Evolutionary conservation across 37 sponge, comb jelly and placozoan species (phyloP).

Genomic region (Cladorhizidae sp.): DNA sequence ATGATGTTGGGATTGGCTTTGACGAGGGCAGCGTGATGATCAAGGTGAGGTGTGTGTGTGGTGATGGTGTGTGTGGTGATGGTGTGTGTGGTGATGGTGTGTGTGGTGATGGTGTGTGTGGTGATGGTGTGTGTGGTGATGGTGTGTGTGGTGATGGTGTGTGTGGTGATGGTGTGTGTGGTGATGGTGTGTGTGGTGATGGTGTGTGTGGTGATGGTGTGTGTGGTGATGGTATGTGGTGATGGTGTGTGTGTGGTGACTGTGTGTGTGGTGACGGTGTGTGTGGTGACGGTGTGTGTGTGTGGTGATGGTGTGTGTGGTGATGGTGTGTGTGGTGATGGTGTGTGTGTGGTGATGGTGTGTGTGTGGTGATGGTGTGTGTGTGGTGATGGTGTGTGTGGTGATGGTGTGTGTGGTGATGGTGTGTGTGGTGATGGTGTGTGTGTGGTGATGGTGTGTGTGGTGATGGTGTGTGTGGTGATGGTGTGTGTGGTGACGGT

Average conservation of each 20-base stretch:
- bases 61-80: not conserved
- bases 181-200: constrained; percentile 65
- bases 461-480: too few relatives aligned
- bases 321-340: too few relatives aligned
- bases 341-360: constrained; percentile 78
- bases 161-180: constrained; percentile 82
- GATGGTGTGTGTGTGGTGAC: not conserved
- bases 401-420: constrained; percentile 53
- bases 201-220: too few relatives aligned
- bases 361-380: not conserved
- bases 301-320: constrained; percentile 87
- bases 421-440: constrained; percentile 89
- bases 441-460: too few relatives aligned
- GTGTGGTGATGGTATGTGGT: not conserved
- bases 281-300: not conserved
- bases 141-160: not conserved
- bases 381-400: not conserved
- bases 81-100: not conserved
- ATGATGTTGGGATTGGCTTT: constrained; percentile 91
- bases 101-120: not conserved
- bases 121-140: not conserved
- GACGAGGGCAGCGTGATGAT: constrained; percentile 96
- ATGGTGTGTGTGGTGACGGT: not conserved
- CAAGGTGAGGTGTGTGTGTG: constrained; percentile 50
- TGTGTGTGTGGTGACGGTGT: not conserved